These are phyloP conservation scores for Sebastes vulpes DNA, from an alignment of 2,797 vertebrate species.

Conservation along the genomic window DNA sequence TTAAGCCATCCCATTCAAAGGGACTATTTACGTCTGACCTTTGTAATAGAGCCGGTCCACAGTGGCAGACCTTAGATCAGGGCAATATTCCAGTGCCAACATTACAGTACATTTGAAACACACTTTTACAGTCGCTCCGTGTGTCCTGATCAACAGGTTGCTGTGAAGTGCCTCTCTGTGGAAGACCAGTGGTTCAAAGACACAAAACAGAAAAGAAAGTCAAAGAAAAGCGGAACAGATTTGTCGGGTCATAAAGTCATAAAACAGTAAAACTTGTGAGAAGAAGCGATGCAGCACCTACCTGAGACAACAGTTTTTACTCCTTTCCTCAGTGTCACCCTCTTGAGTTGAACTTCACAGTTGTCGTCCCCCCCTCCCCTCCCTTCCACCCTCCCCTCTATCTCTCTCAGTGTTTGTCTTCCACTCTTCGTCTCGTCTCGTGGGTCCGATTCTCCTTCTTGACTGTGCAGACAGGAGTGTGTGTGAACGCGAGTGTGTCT, in stretches of 20 bases:
- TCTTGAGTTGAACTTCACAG: conserved; percentile 67
- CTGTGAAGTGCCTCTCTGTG: conserved; percentile 46
- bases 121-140: conserved; percentile 27
- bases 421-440: conserved; percentile 37
- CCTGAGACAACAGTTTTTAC: conserved; percentile 63
- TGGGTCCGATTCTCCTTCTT: conserved; percentile 54
- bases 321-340: conserved; percentile 47
- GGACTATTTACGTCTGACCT: conserved; percentile 85
- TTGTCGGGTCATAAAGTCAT: conserved; percentile 48
- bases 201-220: conserved; percentile 14
- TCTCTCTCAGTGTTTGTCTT: conserved; percentile 33
- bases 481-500: conserved; percentile 81
- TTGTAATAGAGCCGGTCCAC: conserved; percentile 75
- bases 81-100: conserved; percentile 52
- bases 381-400: background rate
- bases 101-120: conserved; percentile 52
- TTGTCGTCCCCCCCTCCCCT: conserved; percentile 27
- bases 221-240: conserved; percentile 25
- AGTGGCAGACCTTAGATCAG: conserved; percentile 58
- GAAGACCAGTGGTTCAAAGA: conserved; percentile 23
- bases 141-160: conserved; percentile 77
- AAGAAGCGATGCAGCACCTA: conserved; percentile 64
- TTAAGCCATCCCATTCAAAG: conserved; percentile 72
- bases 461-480: conserved; percentile 76
- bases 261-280: conserved; percentile 49